Percentiles rank a stretch among this genome's conserved stretches.
Evolutionary conservation across 2,888 invertebrate genomes (phyloP).

Genomic region (Helobdella robusta): DNA sequence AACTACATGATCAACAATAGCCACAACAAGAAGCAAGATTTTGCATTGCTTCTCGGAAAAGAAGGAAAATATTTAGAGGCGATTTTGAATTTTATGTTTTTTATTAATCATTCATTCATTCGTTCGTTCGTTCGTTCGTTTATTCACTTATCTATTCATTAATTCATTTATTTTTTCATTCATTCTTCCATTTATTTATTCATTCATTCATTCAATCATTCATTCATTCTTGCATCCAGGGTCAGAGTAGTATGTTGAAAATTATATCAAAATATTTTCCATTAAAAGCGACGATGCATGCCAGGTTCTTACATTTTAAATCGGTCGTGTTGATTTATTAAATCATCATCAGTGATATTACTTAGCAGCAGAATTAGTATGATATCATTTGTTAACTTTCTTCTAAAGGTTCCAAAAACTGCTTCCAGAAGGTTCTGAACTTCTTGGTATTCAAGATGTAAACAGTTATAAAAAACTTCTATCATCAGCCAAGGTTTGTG

Average conservation of each 20-base stretch:
- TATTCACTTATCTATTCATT: too few species aligned
- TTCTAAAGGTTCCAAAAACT: background rate
- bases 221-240: too few species aligned
- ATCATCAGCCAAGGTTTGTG: conserved; percentile 6
- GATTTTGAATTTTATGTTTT: background rate
- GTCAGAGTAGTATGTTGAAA: conserved; percentile 1
- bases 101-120: too few species aligned
- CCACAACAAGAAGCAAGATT: conserved; percentile 27
- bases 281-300: conserved; percentile 13
- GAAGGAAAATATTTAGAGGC: conserved; percentile 31
- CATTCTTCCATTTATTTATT: too few species aligned
- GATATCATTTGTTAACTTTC: too few species aligned
- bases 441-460: background rate
- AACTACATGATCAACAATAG: background rate
- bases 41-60: conserved; percentile 33
- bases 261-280: background rate
- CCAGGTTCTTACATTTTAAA: background rate
- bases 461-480: background rate
- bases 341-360: too few species aligned
- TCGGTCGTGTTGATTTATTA: too few species aligned
- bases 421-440: conserved; percentile 11
- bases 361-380: too few species aligned
- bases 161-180: too few species aligned
- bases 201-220: too few species aligned
- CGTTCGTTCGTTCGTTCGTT: too few species aligned